phyloP scores from a whole-genome alignment of 2,113 vertebrate species.

The Corvus cornix region DNA sequence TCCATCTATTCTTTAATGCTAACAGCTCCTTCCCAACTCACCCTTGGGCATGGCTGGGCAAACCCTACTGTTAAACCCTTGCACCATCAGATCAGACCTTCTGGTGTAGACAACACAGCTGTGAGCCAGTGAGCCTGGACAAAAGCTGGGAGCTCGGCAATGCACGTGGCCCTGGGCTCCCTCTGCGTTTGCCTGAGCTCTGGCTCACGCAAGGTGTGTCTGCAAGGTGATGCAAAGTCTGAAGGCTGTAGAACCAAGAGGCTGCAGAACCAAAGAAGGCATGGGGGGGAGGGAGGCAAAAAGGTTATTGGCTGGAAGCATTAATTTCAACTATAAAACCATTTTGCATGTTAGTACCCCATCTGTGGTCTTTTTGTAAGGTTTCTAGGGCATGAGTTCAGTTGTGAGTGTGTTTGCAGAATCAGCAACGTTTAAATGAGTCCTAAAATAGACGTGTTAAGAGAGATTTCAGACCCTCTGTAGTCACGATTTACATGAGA shows the following conservation, averaged over 20 bases:
- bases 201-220: neutral
- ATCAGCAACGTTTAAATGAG: neutral
- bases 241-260: neutral
- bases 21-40: neutral
- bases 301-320: neutral
- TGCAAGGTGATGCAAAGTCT: neutral
- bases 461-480: neutral
- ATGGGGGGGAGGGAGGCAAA: neutral
- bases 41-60: neutral
- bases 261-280: neutral
- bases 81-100: neutral
- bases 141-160: neutral
- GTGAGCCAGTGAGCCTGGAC: neutral
- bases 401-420: neutral
- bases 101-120: neutral
- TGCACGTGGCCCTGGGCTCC: neutral
- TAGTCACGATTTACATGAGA: neutral
- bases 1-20: neutral
- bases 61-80: neutral
- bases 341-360: neutral
- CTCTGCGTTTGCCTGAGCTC: neutral
- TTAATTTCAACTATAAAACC: neutral
- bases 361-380: neutral
- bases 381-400: neutral
- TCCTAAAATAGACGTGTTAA: neutral